phyloP scores from a whole-genome alignment of 2,113 vertebrate genomes.

The Pagrus major region DNA sequence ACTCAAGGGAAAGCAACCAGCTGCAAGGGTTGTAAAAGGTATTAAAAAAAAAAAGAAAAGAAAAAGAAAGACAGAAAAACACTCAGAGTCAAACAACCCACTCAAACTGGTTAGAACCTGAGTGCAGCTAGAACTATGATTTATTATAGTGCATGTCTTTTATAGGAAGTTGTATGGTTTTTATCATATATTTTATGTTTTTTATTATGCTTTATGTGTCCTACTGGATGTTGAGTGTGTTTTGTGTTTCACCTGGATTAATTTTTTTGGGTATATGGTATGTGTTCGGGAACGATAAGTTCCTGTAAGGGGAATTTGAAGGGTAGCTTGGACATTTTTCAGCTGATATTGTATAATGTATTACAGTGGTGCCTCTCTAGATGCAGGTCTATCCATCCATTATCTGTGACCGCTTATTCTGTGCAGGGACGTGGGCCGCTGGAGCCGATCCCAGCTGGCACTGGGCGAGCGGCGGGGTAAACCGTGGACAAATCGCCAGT shows the following conservation, averaged over 20 bases:
- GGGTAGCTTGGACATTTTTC: too few relatives aligned
- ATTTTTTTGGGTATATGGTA: too few relatives aligned
- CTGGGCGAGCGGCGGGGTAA: too few relatives aligned
- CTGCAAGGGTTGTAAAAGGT: slow-evolving; percentile 13
- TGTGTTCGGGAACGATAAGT: too few relatives aligned
- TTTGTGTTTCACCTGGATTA: not conserved
- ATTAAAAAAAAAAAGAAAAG: not conserved
- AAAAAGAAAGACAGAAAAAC: not conserved
- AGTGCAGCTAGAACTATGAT: not conserved
- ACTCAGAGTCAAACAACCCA: slow-evolving; percentile 29
- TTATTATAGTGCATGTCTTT: slow-evolving; percentile 6
- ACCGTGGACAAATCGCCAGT: too few relatives aligned
- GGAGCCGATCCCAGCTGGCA: too few relatives aligned
- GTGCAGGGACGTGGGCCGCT: too few relatives aligned
- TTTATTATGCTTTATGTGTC: not conserved
- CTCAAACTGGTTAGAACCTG: not conserved
- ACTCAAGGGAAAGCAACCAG: slow-evolving; percentile 9
- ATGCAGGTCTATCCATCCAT: too few relatives aligned
- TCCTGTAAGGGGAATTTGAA: too few relatives aligned
- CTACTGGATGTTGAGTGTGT: not conserved
- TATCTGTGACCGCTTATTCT: too few relatives aligned
- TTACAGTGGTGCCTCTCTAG: too few relatives aligned
- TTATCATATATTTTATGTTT: slow-evolving; percentile 9
- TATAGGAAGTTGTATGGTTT: not conserved
- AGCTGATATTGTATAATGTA: too few relatives aligned